phyloP scores from a whole-genome alignment of 2,888 invertebrate genomes.

The Spicauda simplicius region DNA sequence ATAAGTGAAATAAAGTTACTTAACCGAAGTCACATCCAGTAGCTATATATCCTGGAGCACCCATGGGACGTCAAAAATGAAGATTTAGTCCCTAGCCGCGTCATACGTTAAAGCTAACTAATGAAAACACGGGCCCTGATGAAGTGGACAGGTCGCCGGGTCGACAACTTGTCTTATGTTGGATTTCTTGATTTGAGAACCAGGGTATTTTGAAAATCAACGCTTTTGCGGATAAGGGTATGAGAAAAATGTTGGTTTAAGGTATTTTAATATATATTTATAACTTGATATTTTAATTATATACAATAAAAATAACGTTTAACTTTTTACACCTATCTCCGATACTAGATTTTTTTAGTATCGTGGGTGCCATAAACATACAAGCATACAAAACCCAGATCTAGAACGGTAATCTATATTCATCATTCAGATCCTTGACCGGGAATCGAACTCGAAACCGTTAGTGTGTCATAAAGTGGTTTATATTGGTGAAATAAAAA shows the following conservation, averaged over 20 bases:
- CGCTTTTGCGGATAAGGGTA: not conserved
- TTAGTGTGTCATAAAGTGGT: too few species aligned
- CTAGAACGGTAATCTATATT: too few species aligned
- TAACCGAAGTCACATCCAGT: conserved; percentile 51
- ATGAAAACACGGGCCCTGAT: conserved; percentile 81
- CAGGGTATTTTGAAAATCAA: not conserved
- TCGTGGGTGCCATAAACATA: too few species aligned
- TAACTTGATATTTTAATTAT: too few species aligned
- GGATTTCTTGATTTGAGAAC: conserved; percentile 17
- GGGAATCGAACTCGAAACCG: too few species aligned
- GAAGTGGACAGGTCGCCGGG: conserved; percentile 61
- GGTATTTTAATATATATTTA: not conserved
- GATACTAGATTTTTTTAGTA: too few species aligned
- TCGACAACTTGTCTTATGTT: conserved; percentile 43
- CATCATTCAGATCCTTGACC: too few species aligned
- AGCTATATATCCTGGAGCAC: conserved; percentile 49
- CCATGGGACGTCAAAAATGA: conserved; percentile 84
- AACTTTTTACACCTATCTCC: too few species aligned
- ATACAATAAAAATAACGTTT: too few species aligned
- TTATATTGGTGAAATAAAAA: too few species aligned
- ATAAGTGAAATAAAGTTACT: too few species aligned
- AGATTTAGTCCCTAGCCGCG: conserved; percentile 83
- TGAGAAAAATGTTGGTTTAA: not conserved
- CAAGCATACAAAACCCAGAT: too few species aligned
- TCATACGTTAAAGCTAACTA: conserved; percentile 80